These are phyloP conservation scores for Bubalus kerabau DNA, from an alignment of 2,113 vertebrate genomes.

Conservation along the genomic window DNA sequence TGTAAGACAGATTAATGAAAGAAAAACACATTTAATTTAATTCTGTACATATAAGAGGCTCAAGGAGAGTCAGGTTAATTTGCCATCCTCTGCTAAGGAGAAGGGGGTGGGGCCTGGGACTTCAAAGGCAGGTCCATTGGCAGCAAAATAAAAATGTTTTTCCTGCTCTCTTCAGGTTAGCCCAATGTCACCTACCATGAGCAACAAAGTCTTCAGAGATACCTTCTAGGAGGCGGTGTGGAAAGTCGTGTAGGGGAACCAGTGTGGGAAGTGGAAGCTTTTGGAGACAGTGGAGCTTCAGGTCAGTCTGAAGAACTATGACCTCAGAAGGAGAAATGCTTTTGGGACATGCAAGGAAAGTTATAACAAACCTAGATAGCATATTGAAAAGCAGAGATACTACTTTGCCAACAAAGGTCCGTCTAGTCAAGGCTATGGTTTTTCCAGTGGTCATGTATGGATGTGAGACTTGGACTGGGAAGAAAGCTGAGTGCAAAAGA, in stretches of 20 bases:
- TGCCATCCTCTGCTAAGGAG: neutral
- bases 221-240: accelerated
- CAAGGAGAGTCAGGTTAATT: neutral
- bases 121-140: neutral
- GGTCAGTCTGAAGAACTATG: neutral
- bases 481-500: too few species aligned
- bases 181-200: neutral
- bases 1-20: neutral
- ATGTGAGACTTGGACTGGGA: too few species aligned
- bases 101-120: neutral
- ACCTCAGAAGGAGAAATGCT: neutral
- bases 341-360: neutral
- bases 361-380: too few species aligned
- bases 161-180: neutral
- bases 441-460: too few species aligned
- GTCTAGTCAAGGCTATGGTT: too few species aligned
- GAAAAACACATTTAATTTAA: neutral
- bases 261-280: neutral
- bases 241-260: neutral
- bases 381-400: too few species aligned
- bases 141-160: neutral
- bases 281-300: neutral
- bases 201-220: neutral
- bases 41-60: neutral
- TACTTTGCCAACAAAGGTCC: too few species aligned